Evolutionary conservation across 2,888 invertebrate genomes (phyloP), one percentile per base, ranked within the genome.

Genomic region (Eupithecia vulgata): DNA sequence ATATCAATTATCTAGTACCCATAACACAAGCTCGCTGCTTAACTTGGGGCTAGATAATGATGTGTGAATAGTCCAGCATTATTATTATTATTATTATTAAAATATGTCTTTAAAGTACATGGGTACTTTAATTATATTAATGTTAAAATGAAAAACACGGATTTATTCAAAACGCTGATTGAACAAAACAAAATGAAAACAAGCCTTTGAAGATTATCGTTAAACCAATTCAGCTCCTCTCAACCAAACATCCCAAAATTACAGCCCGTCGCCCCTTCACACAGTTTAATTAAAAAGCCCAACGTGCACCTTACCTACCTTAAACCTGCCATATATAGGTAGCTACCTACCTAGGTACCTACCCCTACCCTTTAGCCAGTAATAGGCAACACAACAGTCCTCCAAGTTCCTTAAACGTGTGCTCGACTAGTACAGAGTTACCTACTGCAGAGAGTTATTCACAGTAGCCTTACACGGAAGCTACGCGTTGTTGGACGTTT

Each of bases 201-300:
- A 42, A 21, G 21, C 13, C 40, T 65, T 40, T 65, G 68, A 68
- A 37, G 57, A 37, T 69, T 35, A 64, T 52, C 48, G 1, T 30
- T 4, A 30, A 30, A 61, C 17, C 30, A 34, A 64, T 64, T 48
- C 64, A 35, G 17, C 13, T 25, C 45, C 48, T 48, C 48, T 64
- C 69, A 62, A 45, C n/a, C 62, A 48, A 40, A 69, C 62, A 66
- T 62, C 67, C 48, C 21, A 21, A 62, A 73, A 67, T 62, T 70
- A 70, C 57, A 17, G 21, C 71, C 64, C 82, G 83, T 83, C 48
- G 34, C 52, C 42, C 42, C 62, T 72, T 88, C 84, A 84, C 84
- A 84, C 83, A 81, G 85, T 88, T 90, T 91, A 91, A 93, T 93
- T 92, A 91, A 91, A 52, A 92, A 91, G 90, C 89, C 86, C 87